These are phyloP conservation scores for Ptychadena robeensis DNA, from an alignment of 2,797 vertebrate species.

Conservation along the genomic window DNA sequence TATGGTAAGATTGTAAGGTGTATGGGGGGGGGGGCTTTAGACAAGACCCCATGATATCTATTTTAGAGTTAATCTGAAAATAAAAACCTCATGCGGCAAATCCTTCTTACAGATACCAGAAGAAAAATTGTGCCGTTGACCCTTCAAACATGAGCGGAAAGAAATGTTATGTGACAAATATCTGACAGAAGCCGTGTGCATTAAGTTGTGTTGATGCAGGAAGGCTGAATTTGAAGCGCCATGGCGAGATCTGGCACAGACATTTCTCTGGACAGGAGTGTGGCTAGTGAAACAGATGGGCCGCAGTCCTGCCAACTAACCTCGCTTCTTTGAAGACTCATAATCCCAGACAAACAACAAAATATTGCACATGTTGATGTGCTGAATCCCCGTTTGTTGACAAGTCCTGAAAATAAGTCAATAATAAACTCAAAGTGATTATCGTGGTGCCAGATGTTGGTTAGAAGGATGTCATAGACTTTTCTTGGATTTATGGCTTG, in stretches of 20 bases:
- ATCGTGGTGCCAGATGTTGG: neutral
- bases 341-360: conserved; percentile 24
- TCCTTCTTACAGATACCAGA: neutral
- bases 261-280: neutral
- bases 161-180: neutral
- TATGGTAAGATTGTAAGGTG: too few species aligned
- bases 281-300: conserved; percentile 19
- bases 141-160: neutral
- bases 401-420: neutral
- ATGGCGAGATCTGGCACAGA: neutral
- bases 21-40: too few species aligned
- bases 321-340: neutral
- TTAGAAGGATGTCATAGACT: neutral
- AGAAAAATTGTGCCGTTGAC: neutral
- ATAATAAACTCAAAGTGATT: neutral
- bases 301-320: conserved; percentile 11
- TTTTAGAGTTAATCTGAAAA: neutral
- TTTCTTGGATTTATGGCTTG: too few species aligned
- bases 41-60: too few species aligned
- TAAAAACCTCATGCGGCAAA: neutral
- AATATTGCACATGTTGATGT: conserved; percentile 1
- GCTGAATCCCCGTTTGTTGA: neutral
- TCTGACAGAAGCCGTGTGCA: neutral
- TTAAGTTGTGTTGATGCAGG: neutral
- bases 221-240: neutral